Conservation (phyloP, 2,113 vertebrate species). For the Anguilla rostrata region DNA sequence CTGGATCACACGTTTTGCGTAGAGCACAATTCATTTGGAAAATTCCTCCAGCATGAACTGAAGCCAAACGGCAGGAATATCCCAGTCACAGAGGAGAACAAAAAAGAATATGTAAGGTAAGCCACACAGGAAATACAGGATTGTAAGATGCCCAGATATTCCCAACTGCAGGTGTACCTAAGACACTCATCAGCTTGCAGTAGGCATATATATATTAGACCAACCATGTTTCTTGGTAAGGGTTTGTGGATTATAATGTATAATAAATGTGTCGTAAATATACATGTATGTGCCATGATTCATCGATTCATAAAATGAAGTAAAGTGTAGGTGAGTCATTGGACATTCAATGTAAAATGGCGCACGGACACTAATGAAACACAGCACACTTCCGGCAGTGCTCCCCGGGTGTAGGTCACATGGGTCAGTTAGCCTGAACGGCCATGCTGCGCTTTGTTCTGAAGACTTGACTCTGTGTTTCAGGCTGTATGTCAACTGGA, state of each 20-base stretch:
- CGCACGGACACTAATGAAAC: neutral
- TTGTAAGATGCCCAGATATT: neutral
- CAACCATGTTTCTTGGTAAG: neutral
- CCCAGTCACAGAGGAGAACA: conserved; percentile 93
- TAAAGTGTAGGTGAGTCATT: neutral
- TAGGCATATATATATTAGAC: neutral
- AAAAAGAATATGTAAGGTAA: conserved; percentile 97
- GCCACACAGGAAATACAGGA: neutral
- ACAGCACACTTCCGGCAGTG: no score
- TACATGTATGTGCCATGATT: neutral
- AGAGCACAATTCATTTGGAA: conserved; percentile 91
- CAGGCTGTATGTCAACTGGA: conserved; percentile 94
- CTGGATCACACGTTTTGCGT: conserved; percentile 95
- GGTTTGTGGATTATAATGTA: neutral
- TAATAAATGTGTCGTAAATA: no score
- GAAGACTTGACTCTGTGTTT: conserved; percentile 6
- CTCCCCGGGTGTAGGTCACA: neutral
- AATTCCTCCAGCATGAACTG: conserved; percentile 92
- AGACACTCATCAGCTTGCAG: neutral
- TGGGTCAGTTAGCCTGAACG: neutral
- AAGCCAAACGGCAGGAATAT: conserved; percentile 94
- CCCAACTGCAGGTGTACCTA: neutral
- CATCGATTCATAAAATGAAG: neutral
- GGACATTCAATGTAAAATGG: neutral
- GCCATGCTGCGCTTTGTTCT: neutral